Evolutionary conservation across 2,797 vertebrate species (phyloP).

Genomic region (Eulemur coronatus): DNA sequence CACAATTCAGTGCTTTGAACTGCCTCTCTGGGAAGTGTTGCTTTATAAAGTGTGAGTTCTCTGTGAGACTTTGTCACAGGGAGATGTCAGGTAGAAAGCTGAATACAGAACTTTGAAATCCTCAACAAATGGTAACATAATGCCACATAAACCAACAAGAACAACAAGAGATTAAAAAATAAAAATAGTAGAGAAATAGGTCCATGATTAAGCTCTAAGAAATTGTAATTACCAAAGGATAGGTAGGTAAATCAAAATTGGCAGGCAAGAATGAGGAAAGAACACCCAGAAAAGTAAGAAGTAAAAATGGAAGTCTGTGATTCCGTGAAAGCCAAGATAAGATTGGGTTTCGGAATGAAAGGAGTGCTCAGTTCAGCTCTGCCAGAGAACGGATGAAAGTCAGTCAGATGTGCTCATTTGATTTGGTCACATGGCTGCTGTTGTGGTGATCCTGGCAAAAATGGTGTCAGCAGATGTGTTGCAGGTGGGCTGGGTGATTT

Average conservation of each 20-base stretch:
- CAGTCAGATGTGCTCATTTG: too few species aligned
- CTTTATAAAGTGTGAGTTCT: neutral
- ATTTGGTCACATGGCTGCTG: rapidly evolving
- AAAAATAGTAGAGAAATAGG: neutral
- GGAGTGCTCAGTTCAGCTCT: neutral
- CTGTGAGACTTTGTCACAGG: neutral
- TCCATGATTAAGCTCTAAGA: neutral
- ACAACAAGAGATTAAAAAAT: neutral
- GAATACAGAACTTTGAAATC: neutral
- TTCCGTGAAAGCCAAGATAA: neutral
- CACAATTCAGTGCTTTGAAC: rapidly evolving
- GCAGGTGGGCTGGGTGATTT: too few species aligned
- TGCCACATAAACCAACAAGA: neutral
- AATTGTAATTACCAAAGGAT: neutral
- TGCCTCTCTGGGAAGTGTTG: neutral
- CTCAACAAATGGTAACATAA: rapidly evolving
- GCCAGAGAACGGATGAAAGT: neutral
- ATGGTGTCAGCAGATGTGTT: neutral
- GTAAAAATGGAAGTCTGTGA: too few species aligned
- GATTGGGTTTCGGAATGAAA: rapidly evolving
- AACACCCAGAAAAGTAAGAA: rapidly evolving
- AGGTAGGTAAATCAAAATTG: neutral
- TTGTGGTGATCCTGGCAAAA: neutral
- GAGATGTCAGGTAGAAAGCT: rapidly evolving
- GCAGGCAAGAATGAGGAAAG: neutral